phyloP scores from a whole-genome alignment of 35 echinoderm and acorn worm genomes.

The Diadema setosum region DNA sequence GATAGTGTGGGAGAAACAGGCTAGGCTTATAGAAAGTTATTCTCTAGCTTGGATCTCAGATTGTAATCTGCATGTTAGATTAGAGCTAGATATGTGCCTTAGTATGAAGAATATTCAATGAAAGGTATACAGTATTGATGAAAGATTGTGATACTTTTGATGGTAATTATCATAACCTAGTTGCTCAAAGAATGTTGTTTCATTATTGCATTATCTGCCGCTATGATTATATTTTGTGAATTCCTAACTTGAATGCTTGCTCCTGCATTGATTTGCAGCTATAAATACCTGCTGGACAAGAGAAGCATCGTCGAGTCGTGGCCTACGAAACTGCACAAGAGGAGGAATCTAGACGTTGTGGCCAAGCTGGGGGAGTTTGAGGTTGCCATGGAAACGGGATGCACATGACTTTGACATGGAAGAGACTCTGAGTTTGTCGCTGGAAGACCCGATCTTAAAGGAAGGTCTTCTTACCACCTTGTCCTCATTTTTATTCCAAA shows the following conservation, averaged over 20 bases:
- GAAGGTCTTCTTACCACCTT: too few species aligned
- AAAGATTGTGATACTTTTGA: not conserved
- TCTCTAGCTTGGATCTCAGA: too few species aligned
- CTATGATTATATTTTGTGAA: not conserved
- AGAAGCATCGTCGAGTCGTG: not conserved
- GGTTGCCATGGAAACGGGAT: too few species aligned
- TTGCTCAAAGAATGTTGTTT: not conserved
- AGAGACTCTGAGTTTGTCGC: too few species aligned
- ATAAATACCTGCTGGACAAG: not conserved
- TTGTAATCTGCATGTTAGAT: too few species aligned
- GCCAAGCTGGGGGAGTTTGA: not conserved
- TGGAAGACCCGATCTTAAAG: too few species aligned
- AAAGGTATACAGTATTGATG: not conserved
- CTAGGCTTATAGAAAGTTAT: too few species aligned
- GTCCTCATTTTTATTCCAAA: too few species aligned
- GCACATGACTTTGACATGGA: too few species aligned
- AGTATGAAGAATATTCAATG: not conserved
- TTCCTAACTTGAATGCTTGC: too few species aligned
- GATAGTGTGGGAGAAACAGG: too few species aligned
- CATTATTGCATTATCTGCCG: not conserved
- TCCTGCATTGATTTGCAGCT: not conserved
- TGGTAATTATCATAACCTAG: not conserved
- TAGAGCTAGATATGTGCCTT: not conserved
- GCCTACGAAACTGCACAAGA: not conserved
- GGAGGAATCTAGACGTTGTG: not conserved